These are phyloP conservation scores for Ameiurus melas DNA, from an alignment of 2,113 vertebrate genomes.

Conservation along the genomic window DNA sequence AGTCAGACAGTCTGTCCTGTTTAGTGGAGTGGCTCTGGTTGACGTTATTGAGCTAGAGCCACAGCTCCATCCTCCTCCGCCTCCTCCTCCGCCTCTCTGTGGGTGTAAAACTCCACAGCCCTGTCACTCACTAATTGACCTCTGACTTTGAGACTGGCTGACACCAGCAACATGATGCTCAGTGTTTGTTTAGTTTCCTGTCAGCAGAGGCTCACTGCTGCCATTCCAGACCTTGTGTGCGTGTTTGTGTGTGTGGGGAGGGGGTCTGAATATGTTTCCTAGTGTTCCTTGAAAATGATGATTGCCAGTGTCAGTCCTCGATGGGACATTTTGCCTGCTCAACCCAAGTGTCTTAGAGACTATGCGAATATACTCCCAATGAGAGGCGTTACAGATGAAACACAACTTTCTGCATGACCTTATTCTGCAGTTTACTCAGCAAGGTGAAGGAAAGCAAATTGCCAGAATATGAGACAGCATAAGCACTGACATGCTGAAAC, in stretches of 20 bases:
- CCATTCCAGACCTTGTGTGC: constrained; percentile 11
- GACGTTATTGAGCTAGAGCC: neutral
- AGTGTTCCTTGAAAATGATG: constrained; percentile 25
- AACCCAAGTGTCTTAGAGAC: neutral
- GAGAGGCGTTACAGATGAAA: neutral
- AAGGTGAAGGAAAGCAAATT: constrained; percentile 35
- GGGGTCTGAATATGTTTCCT: constrained; percentile 2
- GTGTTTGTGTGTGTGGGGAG: neutral
- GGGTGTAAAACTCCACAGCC: neutral
- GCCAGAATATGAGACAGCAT: constrained; percentile 3
- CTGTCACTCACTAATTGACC: constrained; percentile 47
- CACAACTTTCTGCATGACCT: constrained; percentile 28
- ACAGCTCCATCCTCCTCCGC: neutral
- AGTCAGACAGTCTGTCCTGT: neutral
- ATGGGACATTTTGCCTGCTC: constrained; percentile 5
- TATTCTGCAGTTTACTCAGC: constrained; percentile 10
- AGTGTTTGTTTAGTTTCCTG: constrained; percentile 51
- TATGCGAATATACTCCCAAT: neutral
- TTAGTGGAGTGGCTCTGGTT: constrained; percentile 4
- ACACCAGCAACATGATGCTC: constrained; percentile 31
- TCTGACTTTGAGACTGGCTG: constrained; percentile 43
- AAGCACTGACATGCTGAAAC: constrained; percentile 43
- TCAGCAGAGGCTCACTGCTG: constrained; percentile 41
- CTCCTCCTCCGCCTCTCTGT: neutral
- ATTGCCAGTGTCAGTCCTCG: neutral